Base-by-base conservation (phyloP, 2,113 vertebrate genomes). In the Rissa tridactyla region DNA sequence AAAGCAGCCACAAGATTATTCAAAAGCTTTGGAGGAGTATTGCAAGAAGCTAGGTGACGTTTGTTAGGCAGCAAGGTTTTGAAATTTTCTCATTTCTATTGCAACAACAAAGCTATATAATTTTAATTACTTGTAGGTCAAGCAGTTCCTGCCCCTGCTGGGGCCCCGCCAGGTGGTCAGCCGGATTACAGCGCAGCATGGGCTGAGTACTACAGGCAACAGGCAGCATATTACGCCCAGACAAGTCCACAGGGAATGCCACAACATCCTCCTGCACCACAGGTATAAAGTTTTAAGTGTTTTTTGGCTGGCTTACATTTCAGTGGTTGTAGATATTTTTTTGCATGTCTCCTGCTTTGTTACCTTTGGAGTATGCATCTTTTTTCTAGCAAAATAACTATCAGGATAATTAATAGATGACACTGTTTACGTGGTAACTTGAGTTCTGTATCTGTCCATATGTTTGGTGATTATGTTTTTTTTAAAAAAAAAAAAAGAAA, bases 191-290 rank as follows among this genome's bases (percentile, higher is more conserved):
- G 99, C 26, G 99, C 99, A 0, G 99, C 99, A 11, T 99, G 99
- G 99, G 99, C 99, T 2, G 99, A 99, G 94, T 99, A 99, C 97
- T 99, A 99, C 97, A 97, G 99, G 88, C 99, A 99, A 19, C 99
- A 99, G 97, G 99, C 99, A 5, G 99, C 99, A 0, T 99, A 99
- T 96, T 99, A 99, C 2, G 99, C 99, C 85, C 99, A 99, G 85
- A 99, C 98, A 34, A 99, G 99, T 97, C 99, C 99, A 36, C 99
- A 99, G 98, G 97, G 98, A 82, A 99, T 99, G 99, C 99, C 99
- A 17, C 99, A 99, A 38, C 98, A 99, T 62, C 98, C 98, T 91
- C 98, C 98, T 91, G 99, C 99, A 70, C 99, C 99, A 96, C 99
- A 99, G 99, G 99, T 99, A 99, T 97, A 97, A 97, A 88, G 64